These are phyloP conservation scores for Andrena praecox DNA, from an alignment of 2,888 invertebrate species.

Conservation along the genomic window DNA sequence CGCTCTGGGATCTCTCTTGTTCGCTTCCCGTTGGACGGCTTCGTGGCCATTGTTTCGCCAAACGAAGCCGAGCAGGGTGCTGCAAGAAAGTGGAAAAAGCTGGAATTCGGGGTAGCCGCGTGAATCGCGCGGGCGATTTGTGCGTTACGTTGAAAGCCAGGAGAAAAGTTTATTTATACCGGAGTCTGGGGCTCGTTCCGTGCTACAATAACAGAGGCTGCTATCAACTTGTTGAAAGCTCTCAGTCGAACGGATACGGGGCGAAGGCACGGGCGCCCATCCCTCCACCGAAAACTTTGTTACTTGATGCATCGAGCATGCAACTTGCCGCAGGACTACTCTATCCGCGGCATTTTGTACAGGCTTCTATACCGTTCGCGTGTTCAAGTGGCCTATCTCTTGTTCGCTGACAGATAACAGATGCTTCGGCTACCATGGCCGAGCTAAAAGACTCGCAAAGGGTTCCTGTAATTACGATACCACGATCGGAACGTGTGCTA, in stretches of 20 bases:
- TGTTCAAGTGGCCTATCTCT: conserved; percentile 3
- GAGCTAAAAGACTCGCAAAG: background rate
- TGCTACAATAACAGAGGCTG: conserved; percentile 18
- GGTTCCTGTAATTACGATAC: background rate
- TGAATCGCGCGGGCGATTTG: conserved; percentile 29
- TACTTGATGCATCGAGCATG: conserved; percentile 44
- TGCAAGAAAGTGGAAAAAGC: background rate
- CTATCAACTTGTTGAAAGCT: conserved; percentile 51
- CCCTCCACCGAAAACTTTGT: conserved; percentile 48
- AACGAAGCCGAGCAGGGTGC: background rate
- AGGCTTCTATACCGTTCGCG: conserved; percentile 26
- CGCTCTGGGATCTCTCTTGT: too few relatives aligned
- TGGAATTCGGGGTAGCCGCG: background rate
- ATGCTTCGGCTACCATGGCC: background rate
- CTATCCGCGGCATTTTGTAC: conserved; percentile 7
- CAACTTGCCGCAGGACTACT: conserved; percentile 45
- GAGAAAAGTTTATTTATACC: conserved; percentile 29
- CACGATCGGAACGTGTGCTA: background rate
- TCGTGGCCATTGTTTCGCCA: background rate
- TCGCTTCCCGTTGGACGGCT: too few relatives aligned
- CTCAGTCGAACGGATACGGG: conserved; percentile 38
- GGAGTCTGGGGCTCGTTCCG: background rate
- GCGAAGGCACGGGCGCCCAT: conserved; percentile 38
- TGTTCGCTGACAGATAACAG: background rate
- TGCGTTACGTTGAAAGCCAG: conserved; percentile 29